Evolutionary conservation across 1,140 invertebrate genomes (phyloP), one percentile per base, ranked within the genome.

Genomic region (Drosophila cardini): DNA sequence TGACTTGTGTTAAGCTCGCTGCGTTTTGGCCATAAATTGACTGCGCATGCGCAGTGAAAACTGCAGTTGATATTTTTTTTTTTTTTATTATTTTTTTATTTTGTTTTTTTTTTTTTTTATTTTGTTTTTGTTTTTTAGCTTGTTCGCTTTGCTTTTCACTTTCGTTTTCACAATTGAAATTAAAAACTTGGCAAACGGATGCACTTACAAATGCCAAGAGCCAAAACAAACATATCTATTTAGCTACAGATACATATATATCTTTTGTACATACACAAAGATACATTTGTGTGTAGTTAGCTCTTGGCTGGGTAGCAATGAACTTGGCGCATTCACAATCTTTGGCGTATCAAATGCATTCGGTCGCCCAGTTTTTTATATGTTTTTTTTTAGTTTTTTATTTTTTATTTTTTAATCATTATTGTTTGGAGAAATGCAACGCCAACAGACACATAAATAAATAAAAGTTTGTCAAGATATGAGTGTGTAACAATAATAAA

Each of bases 111-210:
- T 79, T 62, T 53, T 36, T 53, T 53, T 10, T 52, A 3, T 55
- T n/a, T n/a, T n/a, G n/a, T n/a, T n/a, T 52, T 57, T 60, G 30
- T 55, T 50, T 75, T 52, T 76, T 87, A 78, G 75, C 69, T 36
- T 57, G 34, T 42, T 50, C 26, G 70, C 53, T 85, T 87, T 74
- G 79, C 80, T 89, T 89, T 89, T 89, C 84, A 89, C 84, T 89
- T 89, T 89, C 84, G 80, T 89, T 89, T 87, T 80, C 68, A 81
- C 78, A 76, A 72, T 83, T 74, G 84, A 78, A 89, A 89, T 80
- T 82, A 76, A 82, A 89, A 75, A 89, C 84, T 89, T 89, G 85
- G 84, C 84, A 84, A 89, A 80, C 84, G 84, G 84, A 89, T 89
- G 84, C 84, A 85, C 68, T 67, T 74, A 67, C 73, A 72, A 78